Evolutionary conservation across 2,113 vertebrate genomes (phyloP), one percentile per base, ranked within the genome.

Genomic region (Spilogale gracilis): DNA sequence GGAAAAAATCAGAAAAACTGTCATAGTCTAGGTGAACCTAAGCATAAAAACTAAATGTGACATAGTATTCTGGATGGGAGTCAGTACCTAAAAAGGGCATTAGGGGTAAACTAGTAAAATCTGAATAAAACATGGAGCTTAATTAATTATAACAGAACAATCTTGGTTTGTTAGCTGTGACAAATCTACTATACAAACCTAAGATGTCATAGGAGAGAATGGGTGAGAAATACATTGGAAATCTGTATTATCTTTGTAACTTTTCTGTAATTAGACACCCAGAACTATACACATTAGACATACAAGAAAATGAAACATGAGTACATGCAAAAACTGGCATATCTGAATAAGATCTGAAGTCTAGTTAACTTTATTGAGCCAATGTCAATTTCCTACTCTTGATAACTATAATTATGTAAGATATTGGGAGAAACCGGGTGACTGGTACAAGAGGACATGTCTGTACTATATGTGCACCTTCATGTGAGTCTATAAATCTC

Each of bases 241-340:
- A 16, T 60, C 48, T 61, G 2, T 54, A 80, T 81, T 69, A 71
- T 58, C 91, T 88, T 23, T 43, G n/a, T 21, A 83, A 93, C 27
- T 87, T 95, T 82, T 58, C 74, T 91, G 6, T 65, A 92, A 92
- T 86, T 45, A 88, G 85, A 43, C 60, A 30, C 54, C 32, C 0
- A 86, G 65, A 95, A 82, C 58, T 89, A 91, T 17, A 91, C 10
- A 71, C 21, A 71, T 0, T 48, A 88, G 27, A 91, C n/a, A 94
- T n/a, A 30, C 0, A 93, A 76, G 52, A 92, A 83, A 83, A 93
- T 45, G 43, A 91, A 95, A 96, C 86, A 84, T 30, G 54, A 96
- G 21, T 45, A 10, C 23, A n/a, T 27, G 16, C 8, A 81, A 76
- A 92, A 89, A 69, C 32, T 82, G 54, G 17, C 58, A 32, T 82